Evolutionary conservation across 2,113 vertebrate genomes (phyloP), one percentile per base, ranked within the genome.

Genomic region (Paracanthobrama guichenoti): DNA sequence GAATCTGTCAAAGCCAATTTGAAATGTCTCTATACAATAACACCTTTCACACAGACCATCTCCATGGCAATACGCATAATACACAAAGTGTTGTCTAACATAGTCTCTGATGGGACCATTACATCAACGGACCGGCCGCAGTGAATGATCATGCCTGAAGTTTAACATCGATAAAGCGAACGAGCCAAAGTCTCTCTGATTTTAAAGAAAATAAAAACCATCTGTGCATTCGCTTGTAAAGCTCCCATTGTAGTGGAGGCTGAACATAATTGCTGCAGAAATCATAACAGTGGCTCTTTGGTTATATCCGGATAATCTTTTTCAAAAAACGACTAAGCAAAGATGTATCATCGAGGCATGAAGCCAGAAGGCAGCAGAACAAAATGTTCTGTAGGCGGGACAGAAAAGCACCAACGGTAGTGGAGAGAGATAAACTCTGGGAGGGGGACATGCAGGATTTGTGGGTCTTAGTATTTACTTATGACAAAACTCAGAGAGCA

Each of bases 311-410:
- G 84, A 84, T 91, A 46, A 24, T 73, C 12, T 14, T 42, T 46
- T 24, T 86, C 3, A 85, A 87, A 86, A 89, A 90, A 90, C 82
- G 83, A 89, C 84, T 86, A 82, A 64, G 76, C 89, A 28, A 31
- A 67, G 90, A 91, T 73, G 86, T 85, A 88, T 73, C 79, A 50
- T 77, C 76, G 82, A 83, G 87, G 88, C 74, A 6, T 72, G 59
- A 1, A 69, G 90, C 90, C 89, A 88, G 77, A 69, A 83, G 73
- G 90, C 66, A 82, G 88, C 83, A 60, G 86, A 90, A 92, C 87
- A 62, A 44, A 76, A 28, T 87, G 55, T 77, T 86, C 82, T 60
- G 62, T 46, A 88, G 84, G 80, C 83, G 66, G 64, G 87, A 84
- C 55, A 77, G 53, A 81, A 85, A 83, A 64, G 24, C 53, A 22